Percentiles rank a stretch among this genome's conserved stretches.
These are phyloP conservation scores for Ips nitidus DNA, from an alignment of 1,140 invertebrate species.

Conservation along the genomic window DNA sequence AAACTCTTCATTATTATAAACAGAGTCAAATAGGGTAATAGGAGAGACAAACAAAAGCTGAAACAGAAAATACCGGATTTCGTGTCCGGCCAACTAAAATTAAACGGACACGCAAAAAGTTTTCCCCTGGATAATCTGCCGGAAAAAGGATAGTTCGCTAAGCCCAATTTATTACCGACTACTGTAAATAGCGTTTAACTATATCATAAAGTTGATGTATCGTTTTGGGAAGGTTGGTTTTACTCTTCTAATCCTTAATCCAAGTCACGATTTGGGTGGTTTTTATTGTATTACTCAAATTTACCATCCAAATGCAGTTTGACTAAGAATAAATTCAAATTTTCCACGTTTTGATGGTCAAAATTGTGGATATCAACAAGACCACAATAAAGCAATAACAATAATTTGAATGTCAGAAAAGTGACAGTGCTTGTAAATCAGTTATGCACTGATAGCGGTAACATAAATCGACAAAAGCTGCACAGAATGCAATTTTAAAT, in stretches of 20 bases:
- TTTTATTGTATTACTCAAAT: too few relatives aligned
- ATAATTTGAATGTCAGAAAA: too few relatives aligned
- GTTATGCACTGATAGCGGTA: constrained; percentile 6
- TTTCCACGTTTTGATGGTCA: too few relatives aligned
- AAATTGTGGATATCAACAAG: too few relatives aligned
- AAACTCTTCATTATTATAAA: too few relatives aligned
- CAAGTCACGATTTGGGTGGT: too few relatives aligned
- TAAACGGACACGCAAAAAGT: constrained; percentile 19
- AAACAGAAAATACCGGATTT: background rate
- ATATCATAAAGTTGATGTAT: constrained; percentile 14
- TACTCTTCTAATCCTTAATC: too few relatives aligned
- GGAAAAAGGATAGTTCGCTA: constrained; percentile 20
- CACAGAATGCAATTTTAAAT: constrained; percentile 26
- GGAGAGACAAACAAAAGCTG: constrained; percentile 2
- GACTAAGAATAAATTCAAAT: too few relatives aligned
- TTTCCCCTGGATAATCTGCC: constrained; percentile 4
- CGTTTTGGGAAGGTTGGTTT: background rate
- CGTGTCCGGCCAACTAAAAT: constrained; percentile 15
- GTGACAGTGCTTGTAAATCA: background rate
- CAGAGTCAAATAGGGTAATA: background rate
- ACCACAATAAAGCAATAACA: too few relatives aligned
- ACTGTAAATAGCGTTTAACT: constrained; percentile 12
- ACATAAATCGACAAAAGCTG: constrained; percentile 20
- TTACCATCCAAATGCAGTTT: too few relatives aligned
- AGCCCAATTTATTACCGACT: constrained; percentile 12